These are phyloP conservation scores for Porphyrio hochstetteri DNA, from an alignment of 2,113 vertebrate species.

Conservation along the genomic window DNA sequence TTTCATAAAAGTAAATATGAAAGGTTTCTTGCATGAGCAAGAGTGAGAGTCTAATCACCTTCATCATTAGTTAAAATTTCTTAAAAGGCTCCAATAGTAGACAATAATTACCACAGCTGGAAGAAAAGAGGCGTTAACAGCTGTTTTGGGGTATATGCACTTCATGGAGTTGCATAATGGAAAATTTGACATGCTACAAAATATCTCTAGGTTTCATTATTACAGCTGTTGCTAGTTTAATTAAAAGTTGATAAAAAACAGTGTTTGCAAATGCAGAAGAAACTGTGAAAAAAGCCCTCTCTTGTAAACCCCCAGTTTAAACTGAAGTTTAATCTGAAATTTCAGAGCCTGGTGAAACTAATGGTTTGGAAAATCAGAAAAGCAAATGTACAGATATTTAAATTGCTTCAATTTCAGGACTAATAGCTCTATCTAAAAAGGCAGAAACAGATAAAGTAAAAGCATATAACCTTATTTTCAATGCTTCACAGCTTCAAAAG, in stretches of 20 bases:
- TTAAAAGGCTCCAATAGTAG: not conserved
- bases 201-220: not conserved
- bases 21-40: not conserved
- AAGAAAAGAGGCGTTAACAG: not conserved
- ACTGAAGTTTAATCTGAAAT: slow-evolving; percentile 5
- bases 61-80: not conserved
- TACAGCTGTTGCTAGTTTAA: not conserved
- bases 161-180: not conserved
- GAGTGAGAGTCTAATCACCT: not conserved
- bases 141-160: not conserved
- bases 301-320: not conserved
- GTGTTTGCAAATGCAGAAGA: not conserved
- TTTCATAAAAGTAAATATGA: not conserved
- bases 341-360: not conserved
- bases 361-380: slow-evolving; percentile 25
- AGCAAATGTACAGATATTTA: not conserved
- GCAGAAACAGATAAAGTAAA: not conserved
- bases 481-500: not conserved
- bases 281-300: not conserved
- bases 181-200: not conserved
- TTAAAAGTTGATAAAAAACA: not conserved
- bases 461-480: slow-evolving; percentile 1
- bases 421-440: not conserved
- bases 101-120: not conserved
- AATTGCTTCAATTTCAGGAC: slow-evolving; percentile 3